These are phyloP conservation scores for Boloria euphrosyne DNA, from an alignment of 2,888 invertebrate genomes.

Conservation along the genomic window DNA sequence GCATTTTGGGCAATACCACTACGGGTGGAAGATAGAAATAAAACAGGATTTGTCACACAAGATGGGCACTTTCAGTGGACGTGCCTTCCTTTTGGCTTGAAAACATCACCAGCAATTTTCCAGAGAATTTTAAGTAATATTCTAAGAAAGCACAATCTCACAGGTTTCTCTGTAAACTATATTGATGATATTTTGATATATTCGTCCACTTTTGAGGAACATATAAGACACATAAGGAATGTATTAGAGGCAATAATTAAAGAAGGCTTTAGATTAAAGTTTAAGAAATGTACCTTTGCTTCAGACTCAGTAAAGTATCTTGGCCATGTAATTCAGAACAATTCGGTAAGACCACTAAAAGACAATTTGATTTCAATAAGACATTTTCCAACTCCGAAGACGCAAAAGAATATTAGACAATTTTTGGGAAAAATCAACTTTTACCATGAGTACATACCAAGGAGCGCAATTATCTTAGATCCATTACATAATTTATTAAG, in stretches of 20 bases:
- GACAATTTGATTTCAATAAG: conserved; percentile 40
- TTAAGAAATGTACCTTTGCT: neutral
- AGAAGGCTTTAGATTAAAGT: neutral
- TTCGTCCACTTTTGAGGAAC: conserved; percentile 28
- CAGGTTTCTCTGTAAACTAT: too few relatives aligned
- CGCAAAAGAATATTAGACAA: neutral
- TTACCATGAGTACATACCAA: neutral
- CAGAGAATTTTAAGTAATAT: too few relatives aligned
- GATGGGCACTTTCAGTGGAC: too few relatives aligned
- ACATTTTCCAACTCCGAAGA: conserved; percentile 29
- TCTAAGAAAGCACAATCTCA: too few relatives aligned
- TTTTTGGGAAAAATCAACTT: neutral
- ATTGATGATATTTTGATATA: too few relatives aligned
- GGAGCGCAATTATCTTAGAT: neutral
- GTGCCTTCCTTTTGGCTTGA: too few relatives aligned
- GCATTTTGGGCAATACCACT: conserved; percentile 59
- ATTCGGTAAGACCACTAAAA: conserved; percentile 36
- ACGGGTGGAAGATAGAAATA: conserved; percentile 48
- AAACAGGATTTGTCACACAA: conserved; percentile 22
- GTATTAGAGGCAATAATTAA: conserved; percentile 30
- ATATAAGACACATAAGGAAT: conserved; percentile 26
- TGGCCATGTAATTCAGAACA: conserved; percentile 39
- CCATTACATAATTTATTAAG: neutral
- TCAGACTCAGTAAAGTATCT: conserved; percentile 34
- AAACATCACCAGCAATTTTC: too few relatives aligned